Conservation (phyloP, 2,888 invertebrate species). For the Athalia rosae region DNA sequence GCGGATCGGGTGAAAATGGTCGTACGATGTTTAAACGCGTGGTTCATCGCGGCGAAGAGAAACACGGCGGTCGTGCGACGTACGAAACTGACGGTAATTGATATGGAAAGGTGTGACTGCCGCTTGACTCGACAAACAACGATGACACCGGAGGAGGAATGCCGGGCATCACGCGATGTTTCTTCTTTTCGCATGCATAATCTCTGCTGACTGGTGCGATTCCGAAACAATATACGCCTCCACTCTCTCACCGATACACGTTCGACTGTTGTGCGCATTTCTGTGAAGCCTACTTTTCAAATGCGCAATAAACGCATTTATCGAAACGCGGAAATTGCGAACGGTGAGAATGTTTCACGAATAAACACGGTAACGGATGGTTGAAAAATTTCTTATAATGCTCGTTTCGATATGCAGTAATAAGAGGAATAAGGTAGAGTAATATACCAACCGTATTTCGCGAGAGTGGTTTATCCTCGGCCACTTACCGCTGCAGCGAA, state of each 20-base stretch:
- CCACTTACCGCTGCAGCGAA: slow-evolving; percentile 23
- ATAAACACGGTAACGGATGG: neutral
- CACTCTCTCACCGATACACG: too few species aligned
- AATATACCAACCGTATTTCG: slow-evolving; percentile 2
- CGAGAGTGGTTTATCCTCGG: neutral
- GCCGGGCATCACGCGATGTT: neutral
- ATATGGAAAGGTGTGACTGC: neutral
- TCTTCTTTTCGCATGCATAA: neutral
- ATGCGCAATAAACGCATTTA: too few species aligned
- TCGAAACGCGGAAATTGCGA: neutral
- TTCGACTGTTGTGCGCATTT: neutral
- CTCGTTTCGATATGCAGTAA: slow-evolving; percentile 11
- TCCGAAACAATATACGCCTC: neutral
- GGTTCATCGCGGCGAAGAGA: neutral
- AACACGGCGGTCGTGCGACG: neutral
- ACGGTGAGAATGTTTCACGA: neutral
- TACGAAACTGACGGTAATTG: neutral
- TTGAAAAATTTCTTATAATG: too few species aligned
- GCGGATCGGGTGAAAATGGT: neutral
- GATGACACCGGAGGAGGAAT: slow-evolving; percentile 18
- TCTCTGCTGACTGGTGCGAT: slow-evolving; percentile 21
- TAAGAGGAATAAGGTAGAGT: neutral
- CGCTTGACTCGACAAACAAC: slow-evolving; percentile 12
- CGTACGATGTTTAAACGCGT: neutral
- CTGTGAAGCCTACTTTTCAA: too few species aligned